Conservation (phyloP, 2,888 invertebrate species). For the Margaritifera margaritifera region DNA sequence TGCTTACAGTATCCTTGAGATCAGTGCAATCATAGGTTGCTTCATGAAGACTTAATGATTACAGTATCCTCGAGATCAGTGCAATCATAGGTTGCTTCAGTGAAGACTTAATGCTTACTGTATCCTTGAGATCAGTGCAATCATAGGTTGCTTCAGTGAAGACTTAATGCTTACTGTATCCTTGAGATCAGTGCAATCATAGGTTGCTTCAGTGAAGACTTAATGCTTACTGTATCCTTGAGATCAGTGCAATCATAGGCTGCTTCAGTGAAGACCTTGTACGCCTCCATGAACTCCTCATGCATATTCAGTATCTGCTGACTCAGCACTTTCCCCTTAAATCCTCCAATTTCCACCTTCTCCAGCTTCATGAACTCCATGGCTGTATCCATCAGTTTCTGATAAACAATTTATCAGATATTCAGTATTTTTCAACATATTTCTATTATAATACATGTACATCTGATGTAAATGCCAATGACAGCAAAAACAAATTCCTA, state of each 20-base stretch:
- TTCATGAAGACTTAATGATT: constrained; percentile 66
- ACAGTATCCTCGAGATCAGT: constrained; percentile 65
- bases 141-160: constrained; percentile 71
- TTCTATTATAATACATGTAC: too few species aligned
- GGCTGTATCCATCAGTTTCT: constrained; percentile 92
- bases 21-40: constrained; percentile 71
- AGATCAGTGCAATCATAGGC: constrained; percentile 72
- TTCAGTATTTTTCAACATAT: too few species aligned
- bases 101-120: constrained; percentile 67
- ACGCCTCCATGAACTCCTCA: constrained; percentile 72
- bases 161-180: constrained; percentile 61
- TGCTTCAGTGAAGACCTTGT: constrained; percentile 71
- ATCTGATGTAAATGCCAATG: too few species aligned
- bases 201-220: constrained; percentile 70
- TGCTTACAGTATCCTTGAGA: constrained; percentile 61
- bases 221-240: constrained; percentile 57
- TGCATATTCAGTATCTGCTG: constrained; percentile 69
- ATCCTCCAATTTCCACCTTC: constrained; percentile 92
- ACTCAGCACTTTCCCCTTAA: constrained; percentile 73
- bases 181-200: constrained; percentile 70
- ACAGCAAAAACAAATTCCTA: too few species aligned
- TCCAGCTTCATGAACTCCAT: constrained; percentile 94
- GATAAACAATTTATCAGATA: constrained; percentile 39
- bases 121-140: constrained; percentile 67
- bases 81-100: constrained; percentile 68